Evolutionary conservation across 2,113 vertebrate species (phyloP), one percentile per base, ranked within the genome.

Genomic region (Neotragus moschatus): DNA sequence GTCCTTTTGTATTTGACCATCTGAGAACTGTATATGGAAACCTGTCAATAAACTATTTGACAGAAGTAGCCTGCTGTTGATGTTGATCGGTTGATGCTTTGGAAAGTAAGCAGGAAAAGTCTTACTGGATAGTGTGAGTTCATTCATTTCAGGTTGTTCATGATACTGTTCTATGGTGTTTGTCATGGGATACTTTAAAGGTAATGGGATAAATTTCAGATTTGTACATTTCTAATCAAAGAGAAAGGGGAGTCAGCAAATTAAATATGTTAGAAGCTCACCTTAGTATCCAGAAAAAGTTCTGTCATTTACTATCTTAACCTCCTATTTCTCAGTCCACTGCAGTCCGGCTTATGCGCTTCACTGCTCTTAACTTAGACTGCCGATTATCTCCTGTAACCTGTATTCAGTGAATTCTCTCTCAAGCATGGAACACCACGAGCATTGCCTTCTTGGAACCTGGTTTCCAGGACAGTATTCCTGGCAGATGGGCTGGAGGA

Each of bases 101-200:
- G 53, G 14, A 66, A 49, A 93, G n/a, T 55, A 88, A 95, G 33
- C 58, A 73, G 70, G 26, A 96, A 96, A 56, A 26, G 53, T 51
- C 51, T 91, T 91, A 87, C 19, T 81, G 73, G n/a, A 36, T 84
- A 43, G 25, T 94, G n/a, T 91, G 85, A 86, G 23, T 96, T 89
- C 9, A 16, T 90, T 87, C 56, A 70, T 95, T 96, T 77, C 16
- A 82, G 79, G 51, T 91, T 63, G 47, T 90, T 82, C 86, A 6
- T 79, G 43, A 30, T 79, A 81, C 14, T 19, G 6, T 58, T 87
- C 51, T 79, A 3, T 70, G 73, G 25, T 88, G 49, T 56, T 92
- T 92, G 30, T 26, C 39, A 30, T 60, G 51, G 51, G 39, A 55
- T 73, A 58, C 30, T 88, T 56, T 49, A 53, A 73, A 87, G 23